Evolutionary conservation across 53 echinoderm and acorn worm genomes (phyloP).

Genomic region (Glandiceps talaboti): DNA sequence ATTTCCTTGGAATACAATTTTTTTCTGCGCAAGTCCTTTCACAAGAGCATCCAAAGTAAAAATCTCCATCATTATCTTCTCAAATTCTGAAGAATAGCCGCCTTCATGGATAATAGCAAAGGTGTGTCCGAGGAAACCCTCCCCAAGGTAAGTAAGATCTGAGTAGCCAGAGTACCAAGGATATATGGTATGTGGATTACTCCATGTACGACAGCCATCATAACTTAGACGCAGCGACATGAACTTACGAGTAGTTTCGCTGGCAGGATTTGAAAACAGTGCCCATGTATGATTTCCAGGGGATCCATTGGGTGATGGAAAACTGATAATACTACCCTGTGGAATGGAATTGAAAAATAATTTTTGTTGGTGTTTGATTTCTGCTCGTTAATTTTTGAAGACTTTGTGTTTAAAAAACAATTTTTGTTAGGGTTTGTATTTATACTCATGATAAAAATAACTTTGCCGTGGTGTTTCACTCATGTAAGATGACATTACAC

Average conservation of each 20-base stretch:
- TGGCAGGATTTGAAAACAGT: constrained; percentile 10
- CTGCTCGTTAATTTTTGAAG: too few species aligned
- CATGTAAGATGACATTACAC: too few species aligned
- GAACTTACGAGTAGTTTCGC: not conserved
- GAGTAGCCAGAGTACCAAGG: constrained; percentile 3
- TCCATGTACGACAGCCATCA: constrained; percentile 8
- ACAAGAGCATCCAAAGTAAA: constrained; percentile 46
- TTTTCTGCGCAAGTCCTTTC: not conserved
- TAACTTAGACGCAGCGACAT: constrained; percentile 10
- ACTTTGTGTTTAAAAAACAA: too few species aligned
- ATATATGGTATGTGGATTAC: constrained; percentile 1
- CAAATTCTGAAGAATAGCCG: constrained; percentile 27
- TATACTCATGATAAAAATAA: too few species aligned
- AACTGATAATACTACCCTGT: constrained; percentile 70
- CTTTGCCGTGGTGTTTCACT: too few species aligned
- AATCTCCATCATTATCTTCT: constrained; percentile 70
- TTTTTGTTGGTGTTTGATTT: too few species aligned
- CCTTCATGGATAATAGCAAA: constrained; percentile 83
- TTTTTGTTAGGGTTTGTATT: too few species aligned
- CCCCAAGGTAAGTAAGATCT: constrained; percentile 44
- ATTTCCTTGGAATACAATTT: not conserved
- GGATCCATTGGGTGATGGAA: constrained; percentile 26
- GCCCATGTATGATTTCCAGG: constrained; percentile 5
- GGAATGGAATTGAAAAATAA: not conserved
- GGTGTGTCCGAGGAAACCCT: constrained; percentile 18